A percentile compares a stretch with the other conserved stretches of the same genome.
phyloP scores from a whole-genome alignment of 2,888 invertebrate species.

The Zhuqinia jingwanae region DNA sequence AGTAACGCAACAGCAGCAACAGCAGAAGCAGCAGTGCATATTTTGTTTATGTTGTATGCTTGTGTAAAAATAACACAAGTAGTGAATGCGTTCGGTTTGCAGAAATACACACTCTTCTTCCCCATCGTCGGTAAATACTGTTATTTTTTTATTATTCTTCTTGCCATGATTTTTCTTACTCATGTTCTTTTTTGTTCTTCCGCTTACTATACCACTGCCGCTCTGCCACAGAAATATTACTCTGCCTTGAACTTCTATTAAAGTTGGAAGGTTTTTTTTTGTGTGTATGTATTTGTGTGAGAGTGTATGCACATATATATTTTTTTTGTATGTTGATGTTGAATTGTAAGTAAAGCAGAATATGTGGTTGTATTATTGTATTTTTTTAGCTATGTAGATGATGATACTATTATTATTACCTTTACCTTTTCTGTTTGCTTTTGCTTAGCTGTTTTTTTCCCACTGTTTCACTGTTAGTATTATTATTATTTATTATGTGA shows the following conservation, averaged over 20 bases:
- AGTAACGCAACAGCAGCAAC: no score
- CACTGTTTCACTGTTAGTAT: not conserved
- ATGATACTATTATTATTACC: no score
- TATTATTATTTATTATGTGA: constrained; percentile 37
- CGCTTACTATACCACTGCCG: not conserved
- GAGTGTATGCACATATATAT: no score
- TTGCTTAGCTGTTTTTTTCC: not conserved
- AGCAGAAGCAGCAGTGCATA: no score
- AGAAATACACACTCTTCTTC: not conserved
- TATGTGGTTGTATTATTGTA: no score
- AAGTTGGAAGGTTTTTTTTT: not conserved
- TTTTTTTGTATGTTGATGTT: no score
- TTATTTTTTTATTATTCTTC: not conserved
- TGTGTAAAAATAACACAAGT: no score
- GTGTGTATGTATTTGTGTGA: not conserved
- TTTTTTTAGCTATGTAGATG: no score
- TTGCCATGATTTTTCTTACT: not conserved
- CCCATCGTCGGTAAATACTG: constrained; percentile 10
- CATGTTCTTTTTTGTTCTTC: not conserved
- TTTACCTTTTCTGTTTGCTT: not conserved
- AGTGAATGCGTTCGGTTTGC: not conserved
- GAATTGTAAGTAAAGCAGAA: no score
- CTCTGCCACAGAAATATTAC: no score
- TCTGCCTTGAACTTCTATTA: no score
- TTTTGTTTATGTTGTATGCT: not conserved